Base-by-base conservation (phyloP, 2,797 vertebrate species). In the Peromyscus aztecus region DNA sequence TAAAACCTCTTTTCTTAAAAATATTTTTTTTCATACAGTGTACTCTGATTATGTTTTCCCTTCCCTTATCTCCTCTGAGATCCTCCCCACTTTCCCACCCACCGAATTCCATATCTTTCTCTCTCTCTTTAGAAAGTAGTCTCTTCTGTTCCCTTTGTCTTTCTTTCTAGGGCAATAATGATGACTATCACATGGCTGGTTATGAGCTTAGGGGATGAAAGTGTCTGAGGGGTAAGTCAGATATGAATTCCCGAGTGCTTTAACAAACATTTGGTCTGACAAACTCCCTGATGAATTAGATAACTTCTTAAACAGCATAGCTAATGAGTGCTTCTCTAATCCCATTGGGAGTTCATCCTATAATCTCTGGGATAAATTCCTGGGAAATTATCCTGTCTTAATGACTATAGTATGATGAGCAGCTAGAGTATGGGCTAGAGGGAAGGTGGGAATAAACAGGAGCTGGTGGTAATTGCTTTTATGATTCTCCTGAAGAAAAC, bases 291-390 rank as follows among this genome's bases (percentile, higher is more conserved):
- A 81, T 69, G 7, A 86, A 73, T 91, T 87, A 65, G 3, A 80
- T 61, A 86, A 16, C 84, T n/a, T 77, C 65, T 63, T 46, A 92
- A 88, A 52, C 6, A 40, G 24, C 83, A 92, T 84, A 73, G 31
- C 17, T 49, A 40, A 40, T 57, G 55, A 92, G 76, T 78, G 46
- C 80, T 31, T 90, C 85, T 31, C 61, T n/a, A 8, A 63, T 82
- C 49, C 24, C n/a, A 65, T 75, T 65, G 89, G 88, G 80, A 63
- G 75, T 59, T 86, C 87, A 57, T 78, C 49, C 43, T 59, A 40
- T 65, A 87, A 83, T 94, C 57, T 87, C 57, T 95, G 76, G 12
- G 29, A 94, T 94, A 83, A 86, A 76, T 76, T 95, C 27, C 61
- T 17, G 57, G 52, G 61, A 91, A 96, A 93, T 96, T 80, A 89